These are phyloP conservation scores for Cecidostiba fungosa DNA, from an alignment of 2,888 invertebrate species.

Conservation along the genomic window DNA sequence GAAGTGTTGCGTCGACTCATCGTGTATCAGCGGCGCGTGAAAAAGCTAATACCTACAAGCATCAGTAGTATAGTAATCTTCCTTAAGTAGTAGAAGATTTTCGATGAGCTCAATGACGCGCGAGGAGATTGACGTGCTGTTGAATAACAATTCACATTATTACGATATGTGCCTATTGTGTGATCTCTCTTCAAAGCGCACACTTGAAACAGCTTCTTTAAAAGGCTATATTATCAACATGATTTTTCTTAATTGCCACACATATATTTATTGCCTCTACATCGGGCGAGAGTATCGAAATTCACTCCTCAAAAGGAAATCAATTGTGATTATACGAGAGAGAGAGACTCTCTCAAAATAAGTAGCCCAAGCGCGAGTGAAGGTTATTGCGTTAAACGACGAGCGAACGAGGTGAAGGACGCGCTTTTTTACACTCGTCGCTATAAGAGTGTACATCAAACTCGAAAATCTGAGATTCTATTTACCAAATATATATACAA, in stretches of 20 bases:
- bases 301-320: slow-evolving; percentile 3
- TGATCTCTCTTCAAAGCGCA: too few species aligned
- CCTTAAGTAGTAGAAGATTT: slow-evolving; percentile 24
- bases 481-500: background rate
- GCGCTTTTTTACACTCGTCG: background rate
- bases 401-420: slow-evolving; percentile 2
- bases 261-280: background rate
- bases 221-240: background rate
- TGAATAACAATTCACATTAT: background rate
- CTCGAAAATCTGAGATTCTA: background rate
- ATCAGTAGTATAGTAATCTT: background rate
- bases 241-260: slow-evolving; percentile 1
- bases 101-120: background rate
- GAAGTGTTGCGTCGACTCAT: slow-evolving; percentile 27
- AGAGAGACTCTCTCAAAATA: background rate
- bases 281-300: background rate
- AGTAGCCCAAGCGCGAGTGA: background rate
- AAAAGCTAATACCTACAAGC: background rate
- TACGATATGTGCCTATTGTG: too few species aligned
- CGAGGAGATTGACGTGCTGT: slow-evolving; percentile 6
- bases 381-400: slow-evolving; percentile 1
- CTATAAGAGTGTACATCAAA: background rate
- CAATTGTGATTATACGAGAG: background rate
- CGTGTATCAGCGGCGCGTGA: background rate
- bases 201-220: background rate